Evolutionary conservation across 2,888 invertebrate species (phyloP).

Genomic region (Panopea generosa): DNA sequence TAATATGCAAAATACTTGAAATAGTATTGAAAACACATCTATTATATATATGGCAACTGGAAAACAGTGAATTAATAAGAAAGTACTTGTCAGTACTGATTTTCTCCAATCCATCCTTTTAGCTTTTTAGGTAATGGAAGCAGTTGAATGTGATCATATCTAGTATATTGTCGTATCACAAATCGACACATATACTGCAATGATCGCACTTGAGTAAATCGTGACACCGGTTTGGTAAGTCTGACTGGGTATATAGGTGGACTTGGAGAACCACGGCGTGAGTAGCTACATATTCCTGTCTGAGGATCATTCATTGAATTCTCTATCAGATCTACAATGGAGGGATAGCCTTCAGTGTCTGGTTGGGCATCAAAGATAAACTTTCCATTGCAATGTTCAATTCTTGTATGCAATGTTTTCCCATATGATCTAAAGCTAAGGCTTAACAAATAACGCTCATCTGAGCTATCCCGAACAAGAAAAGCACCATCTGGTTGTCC

Average conservation of each 20-base stretch:
- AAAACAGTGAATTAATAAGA: neutral
- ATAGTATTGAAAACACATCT: too few species aligned
- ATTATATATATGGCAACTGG: too few species aligned
- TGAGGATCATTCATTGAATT: conserved; percentile 91
- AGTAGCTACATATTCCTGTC: conserved; percentile 91
- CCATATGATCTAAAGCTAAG: conserved; percentile 90
- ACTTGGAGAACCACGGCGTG: conserved; percentile 89
- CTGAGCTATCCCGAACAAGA: conserved; percentile 91
- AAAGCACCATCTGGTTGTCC: conserved; percentile 91
- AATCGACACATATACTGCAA: conserved; percentile 91
- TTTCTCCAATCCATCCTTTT: conserved; percentile 85
- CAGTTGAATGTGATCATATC: conserved; percentile 89
- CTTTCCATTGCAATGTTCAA: conserved; percentile 90
- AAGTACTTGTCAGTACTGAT: conserved; percentile 79
- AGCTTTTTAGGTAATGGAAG: conserved; percentile 89
- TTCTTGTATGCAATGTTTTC: conserved; percentile 90
- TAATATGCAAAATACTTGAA: too few species aligned
- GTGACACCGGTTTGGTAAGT: conserved; percentile 90
- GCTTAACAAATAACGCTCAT: conserved; percentile 90
- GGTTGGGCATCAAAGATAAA: conserved; percentile 86
- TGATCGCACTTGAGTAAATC: conserved; percentile 90
- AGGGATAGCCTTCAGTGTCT: conserved; percentile 84
- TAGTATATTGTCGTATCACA: conserved; percentile 90
- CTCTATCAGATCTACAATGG: conserved; percentile 91
- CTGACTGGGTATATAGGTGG: conserved; percentile 91